phyloP scores from a whole-genome alignment of 2,113 vertebrate species.

The Calonectris borealis region DNA sequence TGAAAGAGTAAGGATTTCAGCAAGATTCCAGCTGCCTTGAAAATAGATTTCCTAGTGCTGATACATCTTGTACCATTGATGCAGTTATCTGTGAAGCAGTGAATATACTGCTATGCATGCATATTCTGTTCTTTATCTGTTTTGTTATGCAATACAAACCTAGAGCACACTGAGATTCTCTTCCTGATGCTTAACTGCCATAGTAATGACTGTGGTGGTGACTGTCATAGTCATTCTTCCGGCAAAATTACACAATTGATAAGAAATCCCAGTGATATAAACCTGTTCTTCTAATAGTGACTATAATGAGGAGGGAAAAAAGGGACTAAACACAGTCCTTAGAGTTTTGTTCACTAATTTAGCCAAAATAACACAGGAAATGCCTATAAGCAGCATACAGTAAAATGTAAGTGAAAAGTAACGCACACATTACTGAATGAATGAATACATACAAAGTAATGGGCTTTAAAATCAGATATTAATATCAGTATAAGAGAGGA shows the following conservation, averaged over 20 bases:
- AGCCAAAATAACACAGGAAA: background rate
- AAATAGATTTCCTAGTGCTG: background rate
- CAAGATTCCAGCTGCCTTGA: background rate
- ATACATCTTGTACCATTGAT: background rate
- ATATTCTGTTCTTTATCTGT: background rate
- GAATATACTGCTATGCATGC: background rate
- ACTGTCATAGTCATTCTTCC: background rate
- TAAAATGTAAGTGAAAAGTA: background rate
- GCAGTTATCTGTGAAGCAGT: background rate
- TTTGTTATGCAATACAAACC: background rate
- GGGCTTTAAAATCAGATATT: background rate
- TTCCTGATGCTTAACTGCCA: background rate
- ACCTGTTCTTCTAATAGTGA: background rate
- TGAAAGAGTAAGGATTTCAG: background rate
- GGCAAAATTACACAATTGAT: background rate
- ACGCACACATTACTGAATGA: background rate
- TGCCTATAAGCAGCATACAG: background rate
- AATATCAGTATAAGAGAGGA: background rate
- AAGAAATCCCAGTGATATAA: background rate
- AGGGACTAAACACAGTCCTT: background rate
- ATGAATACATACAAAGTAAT: background rate
- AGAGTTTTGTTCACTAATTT: background rate
- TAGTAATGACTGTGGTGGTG: background rate
- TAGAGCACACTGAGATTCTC: background rate
- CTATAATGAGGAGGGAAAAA: background rate